A percentile compares a stretch with the other conserved stretches of the same genome.
phyloP scores from a whole-genome alignment of 2,888 invertebrate genomes.

The Scotopteryx bipunctaria region DNA sequence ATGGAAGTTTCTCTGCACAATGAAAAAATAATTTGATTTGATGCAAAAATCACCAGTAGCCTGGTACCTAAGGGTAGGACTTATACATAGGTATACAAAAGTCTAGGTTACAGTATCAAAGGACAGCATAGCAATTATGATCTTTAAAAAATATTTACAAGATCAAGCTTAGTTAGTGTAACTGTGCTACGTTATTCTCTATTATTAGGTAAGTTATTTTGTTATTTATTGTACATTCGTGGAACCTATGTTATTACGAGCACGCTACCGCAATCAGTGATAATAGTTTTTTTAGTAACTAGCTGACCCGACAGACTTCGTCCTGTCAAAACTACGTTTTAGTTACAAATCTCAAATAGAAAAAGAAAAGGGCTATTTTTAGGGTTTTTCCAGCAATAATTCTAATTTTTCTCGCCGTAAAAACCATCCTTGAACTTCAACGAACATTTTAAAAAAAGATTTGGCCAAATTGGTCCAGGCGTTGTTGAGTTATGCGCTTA shows the following conservation, averaged over 20 bases:
- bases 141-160: slow-evolving; percentile 75
- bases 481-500: too few species aligned
- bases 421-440: too few species aligned
- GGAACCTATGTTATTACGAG: slow-evolving; percentile 19
- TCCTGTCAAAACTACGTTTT: too few species aligned
- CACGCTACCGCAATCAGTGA: slow-evolving; percentile 23
- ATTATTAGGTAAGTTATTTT: slow-evolving; percentile 31
- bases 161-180: slow-evolving; percentile 70
- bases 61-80: slow-evolving; percentile 15
- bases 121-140: slow-evolving; percentile 70
- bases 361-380: too few species aligned
- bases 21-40: slow-evolving; percentile 2
- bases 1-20: neutral
- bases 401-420: too few species aligned
- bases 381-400: too few species aligned
- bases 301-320: too few species aligned
- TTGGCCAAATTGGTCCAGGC: too few species aligned
- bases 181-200: slow-evolving; percentile 56
- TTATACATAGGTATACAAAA: slow-evolving; percentile 67
- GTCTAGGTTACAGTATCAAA: slow-evolving; percentile 72
- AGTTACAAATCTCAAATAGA: too few species aligned
- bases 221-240: slow-evolving; percentile 40
- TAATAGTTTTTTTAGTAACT: neutral
- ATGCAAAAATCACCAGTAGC: slow-evolving; percentile 26
- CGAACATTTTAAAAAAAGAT: too few species aligned